Conservation (phyloP, 2,113 vertebrate genomes). For the Crotophaga sulcirostris region DNA sequence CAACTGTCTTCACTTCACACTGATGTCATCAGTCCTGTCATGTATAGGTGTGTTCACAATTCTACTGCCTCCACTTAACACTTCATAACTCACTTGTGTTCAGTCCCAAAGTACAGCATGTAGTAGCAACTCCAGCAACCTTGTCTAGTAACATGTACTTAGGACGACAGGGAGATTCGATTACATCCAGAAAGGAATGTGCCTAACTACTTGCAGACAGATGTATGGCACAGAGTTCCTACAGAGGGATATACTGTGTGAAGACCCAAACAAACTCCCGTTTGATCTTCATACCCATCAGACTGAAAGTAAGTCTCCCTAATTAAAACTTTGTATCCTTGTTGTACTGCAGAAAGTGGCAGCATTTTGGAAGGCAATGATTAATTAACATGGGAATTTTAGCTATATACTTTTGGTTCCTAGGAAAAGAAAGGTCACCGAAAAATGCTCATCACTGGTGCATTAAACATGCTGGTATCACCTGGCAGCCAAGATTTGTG, state of each 20-base stretch:
- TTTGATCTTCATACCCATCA: neutral
- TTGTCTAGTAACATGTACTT: constrained; percentile 59
- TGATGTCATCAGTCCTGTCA: constrained; percentile 61
- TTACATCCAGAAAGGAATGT: constrained; percentile 57
- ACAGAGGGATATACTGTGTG: neutral
- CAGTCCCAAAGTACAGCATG: neutral
- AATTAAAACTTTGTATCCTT: neutral
- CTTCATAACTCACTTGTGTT: constrained; percentile 45
- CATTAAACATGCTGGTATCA: neutral
- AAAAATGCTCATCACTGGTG: neutral
- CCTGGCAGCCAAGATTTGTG: neutral
- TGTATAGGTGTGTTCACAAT: constrained; percentile 52
- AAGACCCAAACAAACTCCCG: neutral
- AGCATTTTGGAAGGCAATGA: neutral
- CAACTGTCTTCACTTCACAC: constrained; percentile 60
- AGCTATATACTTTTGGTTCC: neutral
- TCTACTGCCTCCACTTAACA: constrained; percentile 55
- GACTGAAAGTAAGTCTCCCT: neutral
- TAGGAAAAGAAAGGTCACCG: neutral
- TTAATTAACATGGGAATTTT: neutral
- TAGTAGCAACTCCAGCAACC: constrained; percentile 45
- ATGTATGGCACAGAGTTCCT: constrained; percentile 51
- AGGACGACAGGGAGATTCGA: constrained; percentile 38
- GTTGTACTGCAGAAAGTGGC: neutral
- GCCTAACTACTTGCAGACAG: constrained; percentile 67